These are phyloP conservation scores for Ciconia stormi DNA, from an alignment of 2,113 vertebrate species.

Conservation along the genomic window DNA sequence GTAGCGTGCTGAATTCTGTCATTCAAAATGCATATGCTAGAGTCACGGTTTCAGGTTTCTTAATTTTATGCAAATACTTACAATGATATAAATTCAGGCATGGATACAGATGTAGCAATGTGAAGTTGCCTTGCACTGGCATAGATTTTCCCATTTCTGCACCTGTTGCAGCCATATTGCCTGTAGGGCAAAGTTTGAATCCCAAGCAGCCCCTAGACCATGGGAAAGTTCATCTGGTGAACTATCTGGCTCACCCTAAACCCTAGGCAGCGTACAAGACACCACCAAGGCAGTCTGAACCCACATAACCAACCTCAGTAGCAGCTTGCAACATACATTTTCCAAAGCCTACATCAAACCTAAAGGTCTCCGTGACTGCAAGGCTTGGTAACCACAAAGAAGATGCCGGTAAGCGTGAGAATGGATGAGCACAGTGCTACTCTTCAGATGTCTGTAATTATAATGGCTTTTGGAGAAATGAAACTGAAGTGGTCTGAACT, in stretches of 20 bases:
- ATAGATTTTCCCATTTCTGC: not conserved
- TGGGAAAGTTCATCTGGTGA: not conserved
- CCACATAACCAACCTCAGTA: not conserved
- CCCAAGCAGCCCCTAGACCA: not conserved
- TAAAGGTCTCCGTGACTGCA: not conserved
- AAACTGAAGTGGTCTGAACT: not conserved
- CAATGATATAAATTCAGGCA: not conserved
- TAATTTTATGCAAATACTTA: not conserved
- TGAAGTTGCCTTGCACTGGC: not conserved
- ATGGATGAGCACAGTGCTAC: not conserved
- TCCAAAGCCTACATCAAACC: not conserved
- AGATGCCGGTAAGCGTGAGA: rapidly evolving
- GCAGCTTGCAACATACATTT: not conserved
- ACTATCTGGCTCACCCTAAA: not conserved
- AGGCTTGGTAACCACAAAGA: not conserved
- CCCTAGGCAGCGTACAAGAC: rapidly evolving
- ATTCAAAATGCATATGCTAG: not conserved
- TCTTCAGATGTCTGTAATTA: not conserved
- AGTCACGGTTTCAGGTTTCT: not conserved
- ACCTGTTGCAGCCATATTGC: not conserved
- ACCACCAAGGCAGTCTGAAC: not conserved
- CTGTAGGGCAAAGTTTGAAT: not conserved
- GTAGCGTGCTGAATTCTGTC: not conserved
- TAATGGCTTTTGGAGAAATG: not conserved
- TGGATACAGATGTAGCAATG: not conserved